Percentiles rank a stretch among this genome's conserved stretches.
Evolutionary conservation across 2,113 vertebrate genomes (phyloP).

Genomic region (Felis catus): F.catus_Fca126_mat1.0 CM031413.1:21551001-21551500

Average conservation of each 20-base stretch:
- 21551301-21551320: no score
- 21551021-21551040: not conserved
- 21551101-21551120: not conserved
- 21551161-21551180: not conserved
- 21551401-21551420: not conserved
- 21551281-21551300: no score
- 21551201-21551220: no score
- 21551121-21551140: not conserved
- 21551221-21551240: no score
- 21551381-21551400: not conserved
- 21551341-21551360: not conserved
- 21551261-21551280: no score
- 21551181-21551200: no score
- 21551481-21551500: not conserved
- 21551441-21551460: not conserved
- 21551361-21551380: not conserved
- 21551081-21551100: not conserved
- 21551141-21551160: not conserved
- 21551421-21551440: not conserved
- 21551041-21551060: not conserved
- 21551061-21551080: not conserved
- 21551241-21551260: no score
- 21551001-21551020: not conserved
- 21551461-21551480: not conserved
- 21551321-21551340: no score